These are phyloP conservation scores for Lydus trimaculatus DNA, from an alignment of 2,888 invertebrate species.

Conservation along the genomic window DNA sequence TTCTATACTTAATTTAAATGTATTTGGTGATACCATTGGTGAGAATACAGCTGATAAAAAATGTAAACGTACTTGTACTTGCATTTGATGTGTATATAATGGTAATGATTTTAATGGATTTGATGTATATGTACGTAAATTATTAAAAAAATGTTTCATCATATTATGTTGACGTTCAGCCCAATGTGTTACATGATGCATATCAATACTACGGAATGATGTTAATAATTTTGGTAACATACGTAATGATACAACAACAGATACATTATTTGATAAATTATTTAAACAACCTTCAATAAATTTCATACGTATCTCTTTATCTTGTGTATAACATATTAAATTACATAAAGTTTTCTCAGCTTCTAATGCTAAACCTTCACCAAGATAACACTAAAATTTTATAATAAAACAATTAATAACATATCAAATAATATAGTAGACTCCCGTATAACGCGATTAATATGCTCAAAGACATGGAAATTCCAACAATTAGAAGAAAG, in stretches of 20 bases:
- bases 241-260: conserved; percentile 88
- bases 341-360: conserved; percentile 93
- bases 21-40: conserved; percentile 87
- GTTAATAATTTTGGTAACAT: conserved; percentile 89
- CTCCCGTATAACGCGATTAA: no score
- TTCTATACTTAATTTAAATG: conserved; percentile 83
- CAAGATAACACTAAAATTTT: conserved; percentile 77
- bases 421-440: no score
- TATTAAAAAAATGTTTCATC: conserved; percentile 92
- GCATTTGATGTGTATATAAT: conserved; percentile 80
- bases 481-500: no score
- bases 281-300: conserved; percentile 95
- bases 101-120: conserved; percentile 55
- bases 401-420: not conserved
- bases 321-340: conserved; percentile 88
- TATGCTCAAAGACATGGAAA: no score
- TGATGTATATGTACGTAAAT: conserved; percentile 77
- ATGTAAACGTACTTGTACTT: conserved; percentile 89
- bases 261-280: conserved; percentile 87
- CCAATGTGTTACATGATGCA: conserved; percentile 90
- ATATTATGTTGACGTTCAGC: conserved; percentile 91
- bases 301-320: conserved; percentile 88
- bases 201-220: conserved; percentile 86
- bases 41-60: conserved; percentile 94
- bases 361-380: conserved; percentile 91